phyloP scores from a whole-genome alignment of 2,113 vertebrate genomes.

The Steatornis caripensis region DNA sequence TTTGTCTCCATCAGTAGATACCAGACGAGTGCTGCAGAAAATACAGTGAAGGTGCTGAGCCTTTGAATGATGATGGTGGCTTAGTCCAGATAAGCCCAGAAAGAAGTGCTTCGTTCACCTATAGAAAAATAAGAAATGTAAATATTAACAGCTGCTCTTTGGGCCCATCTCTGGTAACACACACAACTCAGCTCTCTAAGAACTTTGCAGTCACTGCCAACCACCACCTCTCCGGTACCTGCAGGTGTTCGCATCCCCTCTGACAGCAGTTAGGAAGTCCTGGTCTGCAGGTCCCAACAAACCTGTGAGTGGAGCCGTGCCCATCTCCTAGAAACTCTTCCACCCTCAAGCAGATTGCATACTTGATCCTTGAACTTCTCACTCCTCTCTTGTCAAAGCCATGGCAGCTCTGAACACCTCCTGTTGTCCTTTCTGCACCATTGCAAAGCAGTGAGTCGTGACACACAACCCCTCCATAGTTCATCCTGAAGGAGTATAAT shows the following conservation, averaged over 20 bases:
- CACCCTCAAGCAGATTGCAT: neutral
- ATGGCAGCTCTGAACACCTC: accelerated
- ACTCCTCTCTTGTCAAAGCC: neutral
- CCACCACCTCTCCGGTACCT: neutral
- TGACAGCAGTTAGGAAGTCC: neutral
- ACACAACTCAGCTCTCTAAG: neutral
- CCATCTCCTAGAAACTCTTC: neutral
- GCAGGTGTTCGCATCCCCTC: neutral
- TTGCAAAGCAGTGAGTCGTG: neutral
- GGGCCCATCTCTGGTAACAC: neutral
- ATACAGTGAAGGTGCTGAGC: neutral
- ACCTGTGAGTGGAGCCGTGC: accelerated
- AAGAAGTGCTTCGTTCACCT: neutral
- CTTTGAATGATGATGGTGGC: neutral
- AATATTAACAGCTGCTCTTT: neutral
- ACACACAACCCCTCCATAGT: neutral
- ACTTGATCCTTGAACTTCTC: neutral
- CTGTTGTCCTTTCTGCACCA: neutral
- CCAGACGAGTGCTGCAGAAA: neutral
- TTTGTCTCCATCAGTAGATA: neutral
- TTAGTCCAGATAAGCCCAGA: neutral
- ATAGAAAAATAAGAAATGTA: neutral
- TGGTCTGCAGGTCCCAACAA: neutral
- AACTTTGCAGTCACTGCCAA: neutral
- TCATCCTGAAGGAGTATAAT: neutral